Base-by-base conservation (phyloP, 2,888 invertebrate genomes). In the Apomyelois bistriatella region DNA sequence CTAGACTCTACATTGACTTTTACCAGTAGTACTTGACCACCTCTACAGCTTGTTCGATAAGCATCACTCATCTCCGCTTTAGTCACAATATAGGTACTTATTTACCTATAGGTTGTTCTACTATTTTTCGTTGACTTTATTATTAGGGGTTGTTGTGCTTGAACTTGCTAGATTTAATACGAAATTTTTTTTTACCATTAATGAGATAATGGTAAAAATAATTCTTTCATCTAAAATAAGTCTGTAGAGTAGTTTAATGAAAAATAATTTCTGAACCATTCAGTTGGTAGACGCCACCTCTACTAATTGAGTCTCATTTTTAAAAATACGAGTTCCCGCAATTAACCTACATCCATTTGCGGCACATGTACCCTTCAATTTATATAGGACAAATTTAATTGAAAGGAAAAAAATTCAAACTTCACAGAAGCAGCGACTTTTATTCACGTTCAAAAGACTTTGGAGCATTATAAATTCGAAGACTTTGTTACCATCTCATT, bases 271-370 rank as follows among this genome's bases (percentile, higher is more conserved):
- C 66, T 66, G 65, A 65, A 60, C 69, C 70, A 66, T 71, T 74
- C 71, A 58, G 66, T 62, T 66, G 72, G 59, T 70, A 65, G 65
- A 62, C 59, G 71, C 68, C 69, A 74, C 71, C 72, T 74, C 61
- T 68, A 69, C 76, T 82, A 82, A 82, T 82, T 82, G 81, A 81
- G 68, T 69, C 77, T 79, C 79, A 77, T 81, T 79, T 75, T 3
- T 74, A 79, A 79, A 79, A 76, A 66, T 60, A 65, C 58, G 71
- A 56, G 65, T 66, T 66, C 68, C 68, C 53, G 72, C 81, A 79
- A 80, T 82, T 81, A 81, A 79, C 79, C 82, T 62, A 78, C 68
- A 81, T 82, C 60, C 72, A 69, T 65, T 68, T 57, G 53, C 62
- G 32, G 58, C 56, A 49, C 10, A 47, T 48, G 40, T 36, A 40